Base-by-base conservation (phyloP, 2,797 vertebrate genomes). In the Hoplostethus atlanticus region DNA sequence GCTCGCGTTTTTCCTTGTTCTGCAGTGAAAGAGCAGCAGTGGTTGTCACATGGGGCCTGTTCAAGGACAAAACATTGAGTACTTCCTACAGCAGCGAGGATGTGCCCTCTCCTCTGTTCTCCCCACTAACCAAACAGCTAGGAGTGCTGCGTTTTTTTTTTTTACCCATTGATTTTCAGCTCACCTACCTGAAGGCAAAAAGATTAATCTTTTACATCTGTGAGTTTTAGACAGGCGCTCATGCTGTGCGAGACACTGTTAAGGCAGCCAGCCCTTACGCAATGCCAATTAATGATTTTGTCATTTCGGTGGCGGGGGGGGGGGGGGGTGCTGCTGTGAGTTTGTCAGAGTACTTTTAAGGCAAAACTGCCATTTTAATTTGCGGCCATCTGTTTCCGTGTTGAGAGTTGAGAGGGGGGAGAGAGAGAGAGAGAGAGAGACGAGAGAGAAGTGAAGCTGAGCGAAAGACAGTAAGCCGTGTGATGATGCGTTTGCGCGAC, bases 261-360 rank as follows among this genome's bases (percentile, higher is more conserved):
- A 92, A 93, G 86, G 88, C 90, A 92, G 92, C 90, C 81, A 94
- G 94, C 80, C 88, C 87, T 95, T 94, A 96, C 93, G 85, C 95
- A 95, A 95, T 89, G 95, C 91, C 96, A 97, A 97, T 96, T 94
- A 97, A 96, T 97, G 94, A 95, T 96, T 97, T 97, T 97, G 96
- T 97, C 96, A 97, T 95, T 92, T 90, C 78, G 64, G 31, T 91
- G 95, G 95, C 86, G 93, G 95, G 92, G 21, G 21, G 21, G 21
- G 21, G 21, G 1, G 21, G 21, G 94, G 94, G 16, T 16, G 76
- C 71, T 76, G 76, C 85, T 79, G 90, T 80, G 93, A 94, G 92
- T 96, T 95, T 95, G 95, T 94, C 93, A 90, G 79, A 92, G 91
- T 89, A 93, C 93, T 94, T 89, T 91, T 93, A 92, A 93, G 77